Conservation (phyloP, 2,797 vertebrate species). For the Gorsachius magnificus region DNA sequence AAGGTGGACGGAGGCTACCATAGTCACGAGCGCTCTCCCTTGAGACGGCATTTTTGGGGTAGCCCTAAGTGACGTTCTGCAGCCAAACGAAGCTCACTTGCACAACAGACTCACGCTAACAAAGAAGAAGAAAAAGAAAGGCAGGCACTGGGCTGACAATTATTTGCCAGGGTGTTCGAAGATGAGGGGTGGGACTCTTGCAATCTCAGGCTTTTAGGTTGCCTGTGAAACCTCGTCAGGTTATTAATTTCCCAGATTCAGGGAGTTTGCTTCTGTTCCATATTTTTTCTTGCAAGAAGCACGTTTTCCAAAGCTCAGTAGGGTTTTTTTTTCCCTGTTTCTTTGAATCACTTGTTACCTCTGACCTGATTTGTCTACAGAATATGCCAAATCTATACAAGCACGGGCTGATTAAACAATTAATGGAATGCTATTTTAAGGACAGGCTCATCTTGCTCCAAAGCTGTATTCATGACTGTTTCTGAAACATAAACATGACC, state of each 20-base stretch:
- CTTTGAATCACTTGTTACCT: conserved; percentile 36
- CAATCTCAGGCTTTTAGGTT: neutral
- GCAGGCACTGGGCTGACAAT: neutral
- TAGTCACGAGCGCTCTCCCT: neutral
- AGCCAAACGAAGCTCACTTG: neutral
- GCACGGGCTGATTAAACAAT: conserved; percentile 36
- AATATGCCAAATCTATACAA: conserved; percentile 34
- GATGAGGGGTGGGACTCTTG: neutral
- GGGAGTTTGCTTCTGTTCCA: neutral
- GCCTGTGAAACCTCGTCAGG: neutral
- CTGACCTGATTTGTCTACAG: conserved; percentile 50
- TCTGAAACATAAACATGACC: conserved; percentile 38
- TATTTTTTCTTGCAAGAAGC: neutral
- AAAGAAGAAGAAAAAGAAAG: neutral
- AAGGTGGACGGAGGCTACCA: neutral
- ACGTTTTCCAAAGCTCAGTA: neutral
- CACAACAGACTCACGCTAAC: neutral
- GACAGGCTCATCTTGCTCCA: conserved; percentile 10
- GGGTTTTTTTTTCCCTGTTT: neutral
- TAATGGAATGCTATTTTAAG: conserved; percentile 58
- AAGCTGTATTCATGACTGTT: conserved; percentile 1
- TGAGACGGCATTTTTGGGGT: neutral
- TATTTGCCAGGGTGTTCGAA: neutral
- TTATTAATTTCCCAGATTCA: neutral
- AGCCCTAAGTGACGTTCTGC: neutral